phyloP scores from a whole-genome alignment of 2,113 vertebrate species.

The Puffinus mauretanicus region DNA sequence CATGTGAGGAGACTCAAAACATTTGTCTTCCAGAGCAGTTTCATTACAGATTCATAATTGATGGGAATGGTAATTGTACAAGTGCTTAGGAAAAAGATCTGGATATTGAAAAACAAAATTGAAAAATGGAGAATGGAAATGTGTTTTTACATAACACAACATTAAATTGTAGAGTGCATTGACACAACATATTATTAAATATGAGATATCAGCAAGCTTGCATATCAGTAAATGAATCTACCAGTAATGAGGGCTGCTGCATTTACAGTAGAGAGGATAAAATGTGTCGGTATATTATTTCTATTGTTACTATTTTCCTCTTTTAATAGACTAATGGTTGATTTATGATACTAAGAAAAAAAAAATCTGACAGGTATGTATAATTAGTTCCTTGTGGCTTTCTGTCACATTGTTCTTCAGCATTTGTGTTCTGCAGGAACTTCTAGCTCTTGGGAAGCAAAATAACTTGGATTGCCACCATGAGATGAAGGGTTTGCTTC shows the following conservation, averaged over 20 bases:
- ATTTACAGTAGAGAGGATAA: neutral
- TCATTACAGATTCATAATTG: neutral
- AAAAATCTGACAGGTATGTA: neutral
- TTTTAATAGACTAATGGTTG: neutral
- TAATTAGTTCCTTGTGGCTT: neutral
- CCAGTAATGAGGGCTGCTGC: neutral
- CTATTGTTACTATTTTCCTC: neutral
- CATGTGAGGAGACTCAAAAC: neutral
- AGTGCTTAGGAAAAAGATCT: neutral
- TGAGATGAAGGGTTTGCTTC: neutral
- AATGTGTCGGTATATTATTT: neutral
- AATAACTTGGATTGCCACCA: fast-evolving
- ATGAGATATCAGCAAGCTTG: neutral
- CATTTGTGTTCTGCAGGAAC: neutral
- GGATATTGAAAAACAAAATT: neutral
- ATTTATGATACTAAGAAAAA: neutral
- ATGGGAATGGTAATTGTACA: neutral
- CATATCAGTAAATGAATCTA: neutral
- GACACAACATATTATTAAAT: neutral
- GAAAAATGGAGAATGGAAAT: neutral
- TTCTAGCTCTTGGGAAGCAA: neutral
- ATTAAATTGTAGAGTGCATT: neutral
- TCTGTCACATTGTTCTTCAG: neutral
- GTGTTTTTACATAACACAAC: neutral
- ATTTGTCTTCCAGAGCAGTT: neutral